phyloP scores from a whole-genome alignment of 2,797 vertebrate genomes.

The Poeciliopsis infans region DNA sequence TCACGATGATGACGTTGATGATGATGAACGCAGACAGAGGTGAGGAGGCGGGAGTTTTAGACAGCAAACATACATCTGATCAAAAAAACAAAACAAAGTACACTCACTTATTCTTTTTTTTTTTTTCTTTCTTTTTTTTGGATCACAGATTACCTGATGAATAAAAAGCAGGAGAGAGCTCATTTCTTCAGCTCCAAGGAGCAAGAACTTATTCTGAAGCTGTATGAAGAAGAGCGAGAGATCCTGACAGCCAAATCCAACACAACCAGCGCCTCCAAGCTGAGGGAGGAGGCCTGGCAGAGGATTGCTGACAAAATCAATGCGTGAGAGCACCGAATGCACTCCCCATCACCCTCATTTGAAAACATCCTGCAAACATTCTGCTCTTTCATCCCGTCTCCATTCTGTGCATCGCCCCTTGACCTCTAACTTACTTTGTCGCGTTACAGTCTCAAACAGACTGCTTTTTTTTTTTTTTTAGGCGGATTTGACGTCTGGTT shows the following conservation, averaged over 20 bases:
- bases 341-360: too few relatives aligned
- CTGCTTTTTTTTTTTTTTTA: neutral
- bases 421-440: neutral
- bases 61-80: neutral
- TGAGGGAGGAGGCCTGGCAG: conserved; percentile 76
- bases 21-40: conserved; percentile 59
- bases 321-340: conserved; percentile 35
- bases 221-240: conserved; percentile 70
- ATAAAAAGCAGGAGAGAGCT: conserved; percentile 66
- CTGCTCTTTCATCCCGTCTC: neutral
- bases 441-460: neutral
- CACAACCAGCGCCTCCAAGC: conserved; percentile 70
- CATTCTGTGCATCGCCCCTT: neutral
- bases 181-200: conserved; percentile 76
- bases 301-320: conserved; percentile 76
- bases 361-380: neutral
- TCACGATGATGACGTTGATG: conserved; percentile 48
- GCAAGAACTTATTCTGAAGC: conserved; percentile 69
- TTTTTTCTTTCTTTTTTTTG: neutral
- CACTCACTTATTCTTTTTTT: neutral
- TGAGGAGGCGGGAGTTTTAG: conserved; percentile 41
- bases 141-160: conserved; percentile 46
- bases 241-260: conserved; percentile 73
- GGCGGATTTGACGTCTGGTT: neutral
- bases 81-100: neutral